Base-by-base conservation (phyloP, 2,797 vertebrate species). In the Protonibea diacanthus region DNA sequence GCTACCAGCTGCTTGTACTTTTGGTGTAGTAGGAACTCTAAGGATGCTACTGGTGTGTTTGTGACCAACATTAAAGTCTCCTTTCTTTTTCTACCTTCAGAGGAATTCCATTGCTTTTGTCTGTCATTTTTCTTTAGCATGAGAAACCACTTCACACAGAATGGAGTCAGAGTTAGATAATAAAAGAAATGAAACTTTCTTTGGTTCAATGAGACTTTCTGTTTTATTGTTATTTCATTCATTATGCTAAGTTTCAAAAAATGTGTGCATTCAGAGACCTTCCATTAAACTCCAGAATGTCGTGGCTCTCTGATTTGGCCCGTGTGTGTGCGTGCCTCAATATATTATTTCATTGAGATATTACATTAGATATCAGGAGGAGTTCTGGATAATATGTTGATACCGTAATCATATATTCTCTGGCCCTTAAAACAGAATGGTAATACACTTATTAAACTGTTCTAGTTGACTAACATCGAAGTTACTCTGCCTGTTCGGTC, bases 21-120 rank as follows among this genome's bases (percentile, higher is more conserved):
- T 33, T n/a, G 25, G 6, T 51, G 15, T 42, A 48, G 3, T 23
- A 55, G 10, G 25, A 67, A 29, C 21, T 66, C 12, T 69, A 14
- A 74, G 49, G 56, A 66, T 44, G 21, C 29, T 6, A 15, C 38
- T 21, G 1, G 6, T 47, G 27, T 59, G 49, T 66, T 76, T 76
- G 63, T 82, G 71, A 42, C 23, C 20, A 42, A 53, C 18, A 59
- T 74, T 18, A 45, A 56, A 63, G 61, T 55, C 40, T 66, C 18
- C 11, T 68, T 51, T 33, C 33, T 23, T 23, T 59, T 59, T 10
- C 7, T 27, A 18, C 21, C n/a, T 53, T 25, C 12, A 40, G 40
- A 61, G 18, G 60, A 48, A 21, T 21, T 42, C 23, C 6, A 12
- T 38, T 17, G 27, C 52, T 56, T 49, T 59, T n/a, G 29, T 57